Percentiles rank a stretch among this genome's conserved stretches.
Conservation (phyloP, 2,797 vertebrate species). For the Rhinogobio ventralis region DNA sequence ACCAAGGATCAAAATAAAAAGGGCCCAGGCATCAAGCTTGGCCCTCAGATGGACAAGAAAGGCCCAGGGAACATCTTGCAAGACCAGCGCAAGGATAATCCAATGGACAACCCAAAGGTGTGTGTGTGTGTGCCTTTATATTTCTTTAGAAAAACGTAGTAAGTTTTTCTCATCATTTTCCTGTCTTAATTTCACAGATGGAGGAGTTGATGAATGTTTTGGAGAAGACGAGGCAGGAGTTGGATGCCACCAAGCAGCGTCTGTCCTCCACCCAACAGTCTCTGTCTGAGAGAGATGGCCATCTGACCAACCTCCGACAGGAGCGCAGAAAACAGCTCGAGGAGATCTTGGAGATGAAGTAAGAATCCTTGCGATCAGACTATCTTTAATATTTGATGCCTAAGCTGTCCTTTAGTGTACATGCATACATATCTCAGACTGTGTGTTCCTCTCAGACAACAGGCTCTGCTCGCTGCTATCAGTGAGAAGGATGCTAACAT, state of each 20-base stretch:
- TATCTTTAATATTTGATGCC: neutral
- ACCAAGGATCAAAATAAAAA: conserved; percentile 96
- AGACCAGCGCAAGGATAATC: conserved; percentile 90
- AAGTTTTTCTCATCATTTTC: neutral
- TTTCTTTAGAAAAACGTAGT: neutral
- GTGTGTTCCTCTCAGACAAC: conserved; percentile 84
- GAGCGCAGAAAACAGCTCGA: conserved; percentile 96
- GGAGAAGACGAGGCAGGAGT: conserved; percentile 95
- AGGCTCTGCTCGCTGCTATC: conserved; percentile 95
- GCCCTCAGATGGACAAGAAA: conserved; percentile 94
- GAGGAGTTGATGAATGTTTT: conserved; percentile 94
- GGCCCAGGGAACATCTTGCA: conserved; percentile 85
- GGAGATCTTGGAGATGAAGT: conserved; percentile 99
- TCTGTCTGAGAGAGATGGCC: conserved; percentile 91
- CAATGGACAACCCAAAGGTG: conserved; percentile 91
- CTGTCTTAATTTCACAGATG: conserved; percentile 74
- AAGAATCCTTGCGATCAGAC: conserved; percentile 66
- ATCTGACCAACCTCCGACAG: conserved; percentile 92
- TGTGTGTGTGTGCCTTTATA: conserved; percentile 32
- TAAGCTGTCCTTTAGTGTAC: neutral
- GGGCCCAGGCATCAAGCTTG: conserved; percentile 91
- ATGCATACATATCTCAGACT: neutral
- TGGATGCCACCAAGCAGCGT: conserved; percentile 95
- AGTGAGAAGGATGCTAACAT: conserved; percentile 99
- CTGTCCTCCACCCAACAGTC: conserved; percentile 97